These are phyloP conservation scores for Yponomeuta malinellus DNA, from an alignment of 2,888 invertebrate genomes.

Conservation along the genomic window DNA sequence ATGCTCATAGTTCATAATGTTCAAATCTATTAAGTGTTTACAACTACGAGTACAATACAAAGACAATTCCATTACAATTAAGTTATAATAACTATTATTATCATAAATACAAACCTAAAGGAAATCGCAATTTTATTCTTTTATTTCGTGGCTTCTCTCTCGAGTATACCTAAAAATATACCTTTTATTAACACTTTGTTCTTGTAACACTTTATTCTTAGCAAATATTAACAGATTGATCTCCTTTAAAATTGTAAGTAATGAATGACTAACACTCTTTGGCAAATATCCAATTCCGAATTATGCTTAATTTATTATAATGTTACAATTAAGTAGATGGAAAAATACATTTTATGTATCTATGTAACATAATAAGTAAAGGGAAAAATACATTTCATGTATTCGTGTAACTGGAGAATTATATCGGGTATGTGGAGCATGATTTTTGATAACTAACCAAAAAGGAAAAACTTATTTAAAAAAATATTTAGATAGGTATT, in stretches of 20 bases:
- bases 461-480: too few relatives aligned
- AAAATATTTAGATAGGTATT: too few relatives aligned
- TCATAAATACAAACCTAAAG: neutral
- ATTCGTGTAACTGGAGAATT: too few relatives aligned
- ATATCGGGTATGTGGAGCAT: too few relatives aligned
- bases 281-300: constrained; percentile 2
- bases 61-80: neutral
- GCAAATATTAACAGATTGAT: neutral
- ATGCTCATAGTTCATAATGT: neutral
- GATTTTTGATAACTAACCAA: too few relatives aligned
- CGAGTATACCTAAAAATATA: neutral
- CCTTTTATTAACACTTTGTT: neutral
- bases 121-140: neutral
- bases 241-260: constrained; percentile 1
- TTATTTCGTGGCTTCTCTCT: neutral
- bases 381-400: too few relatives aligned
- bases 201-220: neutral
- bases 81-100: neutral
- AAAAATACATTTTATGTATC: constrained; percentile 12
- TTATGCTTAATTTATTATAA: neutral
- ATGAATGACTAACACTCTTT: constrained; percentile 10
- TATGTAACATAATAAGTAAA: too few relatives aligned
- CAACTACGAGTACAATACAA: neutral
- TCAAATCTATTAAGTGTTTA: neutral
- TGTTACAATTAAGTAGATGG: neutral